Base-by-base conservation (phyloP, 2,888 invertebrate species). In the Perithous albicinctus region DNA sequence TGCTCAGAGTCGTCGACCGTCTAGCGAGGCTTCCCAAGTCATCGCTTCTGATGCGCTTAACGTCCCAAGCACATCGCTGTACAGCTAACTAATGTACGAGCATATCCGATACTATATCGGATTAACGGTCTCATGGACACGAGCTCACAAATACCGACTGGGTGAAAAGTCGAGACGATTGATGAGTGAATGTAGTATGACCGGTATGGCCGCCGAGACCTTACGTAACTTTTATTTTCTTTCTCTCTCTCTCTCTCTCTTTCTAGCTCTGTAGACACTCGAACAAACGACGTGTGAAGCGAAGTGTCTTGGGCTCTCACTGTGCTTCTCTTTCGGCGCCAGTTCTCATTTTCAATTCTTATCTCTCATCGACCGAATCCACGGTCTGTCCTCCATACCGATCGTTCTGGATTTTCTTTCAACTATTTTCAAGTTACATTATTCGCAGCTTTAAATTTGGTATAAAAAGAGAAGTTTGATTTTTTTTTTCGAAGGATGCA, bases 1-100 rank as follows among this genome's bases (percentile, higher is more conserved):
- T 80, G 66, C 72, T 48, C 41, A 41, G 80, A 80, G 80, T 76
- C 76, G 80, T 66, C 76, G 80, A 76, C 70, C 80, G 72, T 72
- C 76, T 38, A 38, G 54, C 64, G 35, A 15, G 80, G 80, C 66
- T 76, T 80, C 72, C 48, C 64, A 18, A 75, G 64, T 76, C 72
- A 80, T 72, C 72, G 80, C 32, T 76, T 72, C 59, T 63, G 61
- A 75, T 69, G 74, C 63, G 74, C 38, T 63, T 35, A 75, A 43
- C 63, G 43, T 59, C 54, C 15, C 32, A 20, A 38, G 10, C 23
- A 8, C 7, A 32, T 46, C 7, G 12, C n/a, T 23, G 2, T 63
- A 35, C 18, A 46, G 35, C 7, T 41, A 29, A 6, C 0, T 38
- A n/a, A n/a, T 15, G n/a, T 29, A 64, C 7, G 69, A 51, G 32